Evolutionary conservation across 2,888 invertebrate species (phyloP), one percentile per base, ranked within the genome.

Genomic region (Thysanoteuthis rhombus): DNA sequence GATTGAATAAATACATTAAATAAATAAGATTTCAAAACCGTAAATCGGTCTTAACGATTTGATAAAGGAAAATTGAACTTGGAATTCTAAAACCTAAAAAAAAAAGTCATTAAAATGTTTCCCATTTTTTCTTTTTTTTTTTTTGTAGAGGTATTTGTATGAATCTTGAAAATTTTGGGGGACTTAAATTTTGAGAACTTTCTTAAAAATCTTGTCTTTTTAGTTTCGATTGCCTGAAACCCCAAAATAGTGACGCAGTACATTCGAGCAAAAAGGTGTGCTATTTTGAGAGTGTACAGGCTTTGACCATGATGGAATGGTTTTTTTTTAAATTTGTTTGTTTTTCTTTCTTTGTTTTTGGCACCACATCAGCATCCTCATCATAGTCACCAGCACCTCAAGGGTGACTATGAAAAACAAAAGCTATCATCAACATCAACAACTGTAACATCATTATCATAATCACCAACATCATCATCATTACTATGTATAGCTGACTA

Each of bases 401-500:
- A n/a, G 75, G n/a, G n/a, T 75, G 36, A 75, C 75, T 16, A 75
- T 36, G 75, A n/a, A 36, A n/a, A n/a, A 22, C n/a, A n/a, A 75
- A 75, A n/a, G 75, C n/a, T 75, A 75, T 75, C 75, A 75, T 75
- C 75, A 75, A 6, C 58, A 58, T 4, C 58, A 58, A 12, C n/a
- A 75, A 75, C n/a, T 36, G 16, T n/a, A 75, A 75, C 16, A n/a
- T n/a, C 75, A 75, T 75, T n/a, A 75, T 75, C 75, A 75, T 75
- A 75, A 75, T 75, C 75, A 75, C 75, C 75, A 75, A 75, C 75
- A 75, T 75, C 75, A 75, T 75, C 75, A 75, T 75, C 75, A 75
- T 75, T 40, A 92, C 92, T 92, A 92, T 92, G 92, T 92, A 92
- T 92, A 92, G 92, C 92, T 92, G 92, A 92, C 92, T 45, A 92